Evolutionary conservation across 64 coral and sea anemone species (phyloP).

Genomic region (Montipora efflorescens): DNA sequence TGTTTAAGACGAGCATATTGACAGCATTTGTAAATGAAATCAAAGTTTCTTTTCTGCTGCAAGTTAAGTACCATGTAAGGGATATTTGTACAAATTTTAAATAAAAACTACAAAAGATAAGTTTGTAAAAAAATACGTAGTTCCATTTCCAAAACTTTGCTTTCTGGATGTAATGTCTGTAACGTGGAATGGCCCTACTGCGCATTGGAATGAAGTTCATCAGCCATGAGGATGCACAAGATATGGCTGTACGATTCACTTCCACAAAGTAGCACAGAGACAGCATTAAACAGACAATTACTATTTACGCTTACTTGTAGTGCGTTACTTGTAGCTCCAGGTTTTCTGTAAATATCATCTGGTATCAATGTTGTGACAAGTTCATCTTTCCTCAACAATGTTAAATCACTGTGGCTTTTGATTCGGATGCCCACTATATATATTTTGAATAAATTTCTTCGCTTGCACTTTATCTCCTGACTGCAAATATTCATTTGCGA

Average conservation of each 20-base stretch:
- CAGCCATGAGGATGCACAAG: constrained; percentile 26
- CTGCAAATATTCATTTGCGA: constrained; percentile 54
- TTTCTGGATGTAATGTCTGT: constrained; percentile 3
- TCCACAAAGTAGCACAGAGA: constrained; percentile 38
- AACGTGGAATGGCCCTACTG: neutral
- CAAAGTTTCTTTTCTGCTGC: neutral
- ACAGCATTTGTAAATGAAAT: neutral
- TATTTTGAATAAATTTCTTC: constrained; percentile 40
- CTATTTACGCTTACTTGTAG: constrained; percentile 35
- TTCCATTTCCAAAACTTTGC: neutral
- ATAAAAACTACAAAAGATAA: neutral
- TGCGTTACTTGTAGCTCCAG: neutral
- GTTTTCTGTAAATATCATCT: constrained; percentile 50
- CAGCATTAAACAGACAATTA: constrained; percentile 63
- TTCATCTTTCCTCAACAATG: constrained; percentile 12
- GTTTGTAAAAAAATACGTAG: neutral
- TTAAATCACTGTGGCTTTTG: constrained; percentile 11
- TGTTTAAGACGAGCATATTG: constrained; percentile 3
- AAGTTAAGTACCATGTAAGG: neutral
- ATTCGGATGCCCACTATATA: constrained; percentile 30
- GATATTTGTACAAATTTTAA: neutral
- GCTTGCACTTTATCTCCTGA: constrained; percentile 8
- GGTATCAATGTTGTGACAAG: constrained; percentile 43
- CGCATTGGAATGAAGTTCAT: constrained; percentile 42
- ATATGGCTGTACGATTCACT: constrained; percentile 20